Conservation (phyloP, 2,797 vertebrate species). For the Pampus argenteus region DNA sequence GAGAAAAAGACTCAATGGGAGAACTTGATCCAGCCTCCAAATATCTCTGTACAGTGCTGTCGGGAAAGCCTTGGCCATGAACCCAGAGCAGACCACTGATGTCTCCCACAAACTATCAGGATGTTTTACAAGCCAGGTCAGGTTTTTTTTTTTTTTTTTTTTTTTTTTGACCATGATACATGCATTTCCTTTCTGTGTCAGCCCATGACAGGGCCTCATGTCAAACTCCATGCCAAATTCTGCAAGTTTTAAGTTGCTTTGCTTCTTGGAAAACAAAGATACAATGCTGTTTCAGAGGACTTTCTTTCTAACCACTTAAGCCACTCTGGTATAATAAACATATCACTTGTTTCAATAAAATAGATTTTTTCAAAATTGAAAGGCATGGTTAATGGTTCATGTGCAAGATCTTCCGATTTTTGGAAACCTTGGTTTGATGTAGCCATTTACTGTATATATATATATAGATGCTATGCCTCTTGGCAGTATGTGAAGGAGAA, state of each 20-base stretch:
- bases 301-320: slow-evolving; percentile 38
- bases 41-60: slow-evolving; percentile 37
- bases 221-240: slow-evolving; percentile 38
- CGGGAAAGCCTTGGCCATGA: slow-evolving; percentile 55
- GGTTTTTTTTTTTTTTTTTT: slow-evolving; percentile 38
- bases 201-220: slow-evolving; percentile 39
- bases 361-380: slow-evolving; percentile 17
- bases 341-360: slow-evolving; percentile 46
- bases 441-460: slow-evolving; percentile 66
- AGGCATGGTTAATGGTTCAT: slow-evolving; percentile 15
- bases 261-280: slow-evolving; percentile 34
- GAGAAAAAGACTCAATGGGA: slow-evolving; percentile 24
- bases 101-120: slow-evolving; percentile 67
- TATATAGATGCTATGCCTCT: slow-evolving; percentile 39
- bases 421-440: slow-evolving; percentile 43
- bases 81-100: slow-evolving; percentile 58
- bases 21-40: slow-evolving; percentile 42
- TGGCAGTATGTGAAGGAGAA: slow-evolving; percentile 66
- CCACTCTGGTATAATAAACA: slow-evolving; percentile 40
- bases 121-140: slow-evolving; percentile 66
- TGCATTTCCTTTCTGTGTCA: slow-evolving; percentile 46
- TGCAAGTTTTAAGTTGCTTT: slow-evolving; percentile 46
- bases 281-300: slow-evolving; percentile 38
- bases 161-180: slow-evolving; percentile 46
- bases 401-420: slow-evolving; percentile 7